Evolutionary conservation across 2,797 vertebrate genomes (phyloP).

Genomic region (Gymnoscopelus microlampas): DNA sequence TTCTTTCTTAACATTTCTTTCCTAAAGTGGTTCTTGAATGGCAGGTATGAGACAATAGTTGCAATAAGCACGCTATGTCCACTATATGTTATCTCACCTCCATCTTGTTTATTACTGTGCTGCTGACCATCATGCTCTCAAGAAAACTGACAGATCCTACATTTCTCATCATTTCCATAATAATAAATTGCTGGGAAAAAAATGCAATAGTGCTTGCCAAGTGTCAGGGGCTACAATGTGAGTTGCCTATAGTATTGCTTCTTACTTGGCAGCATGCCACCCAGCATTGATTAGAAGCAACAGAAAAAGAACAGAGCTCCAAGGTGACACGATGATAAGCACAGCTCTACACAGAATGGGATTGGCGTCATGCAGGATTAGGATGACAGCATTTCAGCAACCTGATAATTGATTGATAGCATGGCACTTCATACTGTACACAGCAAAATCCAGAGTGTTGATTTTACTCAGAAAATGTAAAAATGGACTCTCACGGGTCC

Average conservation of each 20-base stretch:
- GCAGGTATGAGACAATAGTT: conserved; percentile 26
- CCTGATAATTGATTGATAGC: background rate
- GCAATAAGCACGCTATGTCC: conserved; percentile 27
- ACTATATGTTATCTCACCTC: conserved; percentile 40
- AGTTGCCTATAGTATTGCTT: conserved; percentile 17
- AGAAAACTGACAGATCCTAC: conserved; percentile 53
- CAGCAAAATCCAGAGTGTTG: no score
- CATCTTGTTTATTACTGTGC: conserved; percentile 32
- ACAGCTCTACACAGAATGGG: background rate
- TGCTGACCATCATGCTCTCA: conserved; percentile 28
- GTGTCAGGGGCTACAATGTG: conserved; percentile 52
- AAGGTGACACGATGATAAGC: conserved; percentile 12
- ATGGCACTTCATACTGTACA: no score
- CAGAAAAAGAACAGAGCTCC: conserved; percentile 8
- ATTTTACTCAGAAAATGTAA: no score
- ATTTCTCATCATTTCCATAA: conserved; percentile 46
- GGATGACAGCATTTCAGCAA: background rate
- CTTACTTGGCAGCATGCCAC: conserved; percentile 34
- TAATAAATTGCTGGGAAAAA: conserved; percentile 35
- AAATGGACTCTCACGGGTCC: no score
- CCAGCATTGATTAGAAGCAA: conserved; percentile 44
- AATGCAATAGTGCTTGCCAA: conserved; percentile 35
- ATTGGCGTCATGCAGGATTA: background rate
- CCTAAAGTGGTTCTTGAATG: conserved; percentile 23
- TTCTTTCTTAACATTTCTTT: background rate